Conservation (phyloP, 1,140 invertebrate species). For the Drosophila parabipectinata region DNA sequence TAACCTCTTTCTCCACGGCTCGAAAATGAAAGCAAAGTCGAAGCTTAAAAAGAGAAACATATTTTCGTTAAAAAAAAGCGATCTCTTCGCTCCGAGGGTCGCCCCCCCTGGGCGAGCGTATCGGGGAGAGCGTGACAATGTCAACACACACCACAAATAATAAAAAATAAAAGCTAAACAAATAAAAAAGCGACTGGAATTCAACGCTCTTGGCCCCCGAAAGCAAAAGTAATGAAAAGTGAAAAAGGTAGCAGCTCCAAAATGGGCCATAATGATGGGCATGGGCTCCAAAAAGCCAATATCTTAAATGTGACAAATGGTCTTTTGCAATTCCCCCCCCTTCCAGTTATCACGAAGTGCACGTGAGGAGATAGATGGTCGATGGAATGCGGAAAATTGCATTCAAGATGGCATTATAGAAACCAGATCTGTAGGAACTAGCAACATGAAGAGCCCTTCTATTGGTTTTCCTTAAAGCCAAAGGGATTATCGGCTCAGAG, state of each 20-base stretch:
- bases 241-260: background rate
- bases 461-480: too few relatives aligned
- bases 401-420: background rate
- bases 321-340: constrained; percentile 14
- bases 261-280: constrained; percentile 3
- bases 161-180: constrained; percentile 17
- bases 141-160: constrained; percentile 37
- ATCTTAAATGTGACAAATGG: constrained; percentile 51
- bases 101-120: background rate
- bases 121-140: constrained; percentile 72
- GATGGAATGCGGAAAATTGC: constrained; percentile 28
- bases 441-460: too few relatives aligned
- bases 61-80: constrained; percentile 17
- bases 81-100: constrained; percentile 10
- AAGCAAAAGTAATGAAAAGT: constrained; percentile 26
- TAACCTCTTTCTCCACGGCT: constrained; percentile 14
- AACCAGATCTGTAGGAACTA: too few relatives aligned
- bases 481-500: constrained; percentile 44
- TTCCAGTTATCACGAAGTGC: constrained; percentile 17
- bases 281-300: background rate
- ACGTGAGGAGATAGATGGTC: constrained; percentile 6
- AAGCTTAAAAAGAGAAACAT: constrained; percentile 11
- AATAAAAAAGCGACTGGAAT: constrained; percentile 20
- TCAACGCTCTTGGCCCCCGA: constrained; percentile 34
- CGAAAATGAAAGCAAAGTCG: constrained; percentile 51